A percentile compares a stretch with the other conserved stretches of the same genome.
Evolutionary conservation across 2,113 vertebrate genomes (phyloP).

Genomic region (Pseudorectes ferrugineus): DNA sequence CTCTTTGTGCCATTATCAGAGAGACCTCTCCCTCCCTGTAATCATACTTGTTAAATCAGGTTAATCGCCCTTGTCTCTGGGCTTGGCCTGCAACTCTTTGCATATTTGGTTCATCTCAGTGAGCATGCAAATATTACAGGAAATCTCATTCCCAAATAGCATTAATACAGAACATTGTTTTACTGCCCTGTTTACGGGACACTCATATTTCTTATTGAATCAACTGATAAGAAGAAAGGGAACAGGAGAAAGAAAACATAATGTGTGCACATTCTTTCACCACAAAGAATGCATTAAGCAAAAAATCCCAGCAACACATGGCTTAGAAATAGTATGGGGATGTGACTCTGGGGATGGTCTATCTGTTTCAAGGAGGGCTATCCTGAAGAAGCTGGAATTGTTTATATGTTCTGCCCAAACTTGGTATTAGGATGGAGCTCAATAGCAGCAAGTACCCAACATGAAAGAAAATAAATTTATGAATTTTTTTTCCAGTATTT

Average conservation of each 20-base stretch:
- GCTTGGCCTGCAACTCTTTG: not conserved
- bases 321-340: not conserved
- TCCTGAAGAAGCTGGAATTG: not conserved
- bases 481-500: conserved; percentile 11
- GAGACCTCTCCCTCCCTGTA: not conserved
- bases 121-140: not conserved
- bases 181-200: not conserved
- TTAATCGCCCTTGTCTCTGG: not conserved
- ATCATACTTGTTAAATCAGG: not conserved
- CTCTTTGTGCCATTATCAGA: not conserved
- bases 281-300: not conserved
- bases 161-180: not conserved
- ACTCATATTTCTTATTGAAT: not conserved
- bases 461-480: conserved; percentile 1
- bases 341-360: not conserved
- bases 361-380: not conserved
- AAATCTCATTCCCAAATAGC: not conserved
- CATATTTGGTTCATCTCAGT: not conserved
- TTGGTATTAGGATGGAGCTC: not conserved
- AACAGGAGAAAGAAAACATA: not conserved
- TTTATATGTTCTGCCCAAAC: not conserved
- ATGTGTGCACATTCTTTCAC: not conserved
- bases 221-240: not conserved
- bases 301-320: not conserved
- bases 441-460: not conserved